Evolutionary conservation across 1,140 invertebrate species (phyloP), one percentile per base, ranked within the genome.

Genomic region (Apis dorsata): DNA sequence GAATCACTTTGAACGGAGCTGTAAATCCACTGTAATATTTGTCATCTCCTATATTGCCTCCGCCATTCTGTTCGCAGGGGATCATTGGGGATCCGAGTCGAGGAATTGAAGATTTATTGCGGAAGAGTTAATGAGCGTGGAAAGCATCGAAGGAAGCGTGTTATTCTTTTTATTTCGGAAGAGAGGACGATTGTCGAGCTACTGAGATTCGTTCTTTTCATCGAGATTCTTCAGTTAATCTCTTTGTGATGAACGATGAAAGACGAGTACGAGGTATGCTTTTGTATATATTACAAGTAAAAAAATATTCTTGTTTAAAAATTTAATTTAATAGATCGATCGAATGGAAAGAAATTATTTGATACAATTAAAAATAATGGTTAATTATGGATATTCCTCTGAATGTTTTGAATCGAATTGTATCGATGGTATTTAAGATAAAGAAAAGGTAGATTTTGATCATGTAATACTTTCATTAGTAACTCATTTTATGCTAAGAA

Each of bases 1-100:
- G 59, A 76, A 79, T 81, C 60, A 77, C 59, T 28, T 44, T 15
- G 51, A 44, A 49, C 60, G 60, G 21, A 65, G 44, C 28, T 28
- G 51, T 73, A 80, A 80, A 80, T 80, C 70, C 59, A 60, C 19
- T 60, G 69, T 60, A 60, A 79, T 79, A 79, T 71, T 79, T 53
- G 12, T 55, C 19, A 28, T 21, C n/a, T 17, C 55, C 15, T 1
- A 21, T 51, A 19, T 13, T 11, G 10, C 10, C n/a, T 7, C 49
- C 1, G 28, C 34, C n/a, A 66, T 70, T 19, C 34, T 15, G 13
- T 13, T 70, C 53, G 12, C 19, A 19, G n/a, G 10, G 0, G 34
- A 34, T 44, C 34, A 34, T 55, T 51, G 24, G 44, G 21, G 65
- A 60, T 76, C 17, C 17, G 60, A 60, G 34, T 79, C n/a, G 21